A percentile compares a stretch with the other conserved stretches of the same genome.
Evolutionary conservation across 1,140 invertebrate species (phyloP).

Genomic region (Aphelinus atriplicis): DNA sequence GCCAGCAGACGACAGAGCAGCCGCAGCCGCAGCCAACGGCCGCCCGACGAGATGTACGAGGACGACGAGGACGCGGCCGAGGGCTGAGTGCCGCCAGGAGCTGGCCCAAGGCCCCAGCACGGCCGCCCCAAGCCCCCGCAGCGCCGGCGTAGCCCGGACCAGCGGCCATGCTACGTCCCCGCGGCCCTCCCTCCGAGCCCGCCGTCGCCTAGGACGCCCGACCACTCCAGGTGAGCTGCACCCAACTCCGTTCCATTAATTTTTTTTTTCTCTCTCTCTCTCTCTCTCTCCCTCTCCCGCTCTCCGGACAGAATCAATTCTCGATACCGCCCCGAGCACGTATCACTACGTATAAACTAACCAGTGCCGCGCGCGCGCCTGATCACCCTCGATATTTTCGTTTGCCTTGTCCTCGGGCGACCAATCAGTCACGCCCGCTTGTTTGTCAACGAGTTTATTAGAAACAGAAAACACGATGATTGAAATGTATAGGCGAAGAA

Average conservation of each 20-base stretch:
- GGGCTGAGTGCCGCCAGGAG: conserved; percentile 10
- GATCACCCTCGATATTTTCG: too few species aligned
- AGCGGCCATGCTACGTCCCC: conserved; percentile 55
- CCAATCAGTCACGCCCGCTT: background rate
- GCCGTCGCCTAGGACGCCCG: conserved; percentile 59
- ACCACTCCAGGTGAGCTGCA: conserved; percentile 56
- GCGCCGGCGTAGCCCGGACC: conserved; percentile 30
- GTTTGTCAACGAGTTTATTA: background rate
- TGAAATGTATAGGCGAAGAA: too few species aligned
- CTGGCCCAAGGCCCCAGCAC: conserved; percentile 43
- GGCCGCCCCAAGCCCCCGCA: background rate
- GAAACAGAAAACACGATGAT: background rate
- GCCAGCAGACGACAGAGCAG: background rate
- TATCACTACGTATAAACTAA: background rate
- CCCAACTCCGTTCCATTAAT: too few species aligned
- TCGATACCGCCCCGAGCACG: background rate
- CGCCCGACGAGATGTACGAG: background rate
- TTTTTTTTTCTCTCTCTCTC: background rate
- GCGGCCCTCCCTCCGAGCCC: conserved; percentile 43
- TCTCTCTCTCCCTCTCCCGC: background rate
- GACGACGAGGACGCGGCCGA: conserved; percentile 3
- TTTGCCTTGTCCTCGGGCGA: too few species aligned
- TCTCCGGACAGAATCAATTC: background rate
- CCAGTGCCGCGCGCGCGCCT: too few species aligned
- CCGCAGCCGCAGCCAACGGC: background rate